Evolutionary conservation across 2,888 invertebrate genomes (phyloP).

Genomic region (Idaea straminata): DNA sequence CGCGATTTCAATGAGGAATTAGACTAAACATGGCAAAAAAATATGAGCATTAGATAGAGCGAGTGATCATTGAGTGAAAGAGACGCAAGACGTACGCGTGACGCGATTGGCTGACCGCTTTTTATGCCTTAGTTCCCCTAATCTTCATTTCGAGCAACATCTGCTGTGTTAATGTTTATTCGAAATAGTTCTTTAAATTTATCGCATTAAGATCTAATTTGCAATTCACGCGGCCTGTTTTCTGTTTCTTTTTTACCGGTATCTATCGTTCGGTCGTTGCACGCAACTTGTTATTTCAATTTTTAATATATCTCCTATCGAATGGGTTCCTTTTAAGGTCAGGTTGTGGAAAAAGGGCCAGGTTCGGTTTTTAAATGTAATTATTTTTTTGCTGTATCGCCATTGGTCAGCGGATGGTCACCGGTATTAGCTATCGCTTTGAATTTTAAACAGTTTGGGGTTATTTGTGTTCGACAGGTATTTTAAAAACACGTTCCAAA

Average conservation of each 20-base stretch:
- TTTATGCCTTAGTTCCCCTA: slow-evolving; percentile 80
- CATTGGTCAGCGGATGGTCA: slow-evolving; percentile 58
- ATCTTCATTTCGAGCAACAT: slow-evolving; percentile 77
- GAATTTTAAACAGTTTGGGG: slow-evolving; percentile 11
- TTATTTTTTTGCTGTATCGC: slow-evolving; percentile 49
- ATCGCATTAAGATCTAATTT: slow-evolving; percentile 68
- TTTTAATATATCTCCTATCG: slow-evolving; percentile 69
- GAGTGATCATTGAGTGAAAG: slow-evolving; percentile 50
- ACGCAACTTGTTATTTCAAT: slow-evolving; percentile 69
- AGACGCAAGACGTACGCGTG: slow-evolving; percentile 48
- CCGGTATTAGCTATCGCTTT: slow-evolving; percentile 16
- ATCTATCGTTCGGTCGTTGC: slow-evolving; percentile 63
- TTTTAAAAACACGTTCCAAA: slow-evolving; percentile 22
- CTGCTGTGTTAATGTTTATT: slow-evolving; percentile 72
- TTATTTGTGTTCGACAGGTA: slow-evolving; percentile 12
- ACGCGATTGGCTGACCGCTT: slow-evolving; percentile 74
- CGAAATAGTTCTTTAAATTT: slow-evolving; percentile 73
- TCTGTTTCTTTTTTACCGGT: slow-evolving; percentile 54
- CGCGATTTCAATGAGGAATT: slow-evolving; percentile 76
- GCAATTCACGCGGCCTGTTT: slow-evolving; percentile 46
- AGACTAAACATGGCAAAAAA: slow-evolving; percentile 76
- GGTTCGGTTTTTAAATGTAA: slow-evolving; percentile 48
- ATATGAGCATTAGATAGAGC: slow-evolving; percentile 76
- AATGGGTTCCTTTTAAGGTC: slow-evolving; percentile 67
- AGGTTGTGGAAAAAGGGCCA: slow-evolving; percentile 50